phyloP scores from a whole-genome alignment of 2,888 invertebrate species.

The Elmis aenea region DNA sequence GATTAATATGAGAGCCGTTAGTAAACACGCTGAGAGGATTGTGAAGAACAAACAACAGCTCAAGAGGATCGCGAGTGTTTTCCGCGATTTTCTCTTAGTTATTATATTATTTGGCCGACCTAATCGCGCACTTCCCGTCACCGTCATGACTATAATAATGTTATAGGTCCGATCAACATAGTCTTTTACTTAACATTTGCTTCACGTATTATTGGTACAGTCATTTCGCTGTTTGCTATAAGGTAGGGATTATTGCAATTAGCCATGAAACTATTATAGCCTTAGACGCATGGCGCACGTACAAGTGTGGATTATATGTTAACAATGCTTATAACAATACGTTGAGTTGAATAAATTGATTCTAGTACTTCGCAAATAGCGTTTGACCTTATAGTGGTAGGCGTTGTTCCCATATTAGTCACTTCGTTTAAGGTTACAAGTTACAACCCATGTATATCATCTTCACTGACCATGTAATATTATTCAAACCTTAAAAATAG shows the following conservation, averaged over 20 bases:
- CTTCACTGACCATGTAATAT: no score
- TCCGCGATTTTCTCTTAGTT: not conserved
- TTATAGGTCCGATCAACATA: constrained; percentile 7
- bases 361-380: no score
- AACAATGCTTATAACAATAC: no score
- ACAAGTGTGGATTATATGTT: no score
- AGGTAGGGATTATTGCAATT: constrained; percentile 12
- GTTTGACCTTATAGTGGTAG: no score
- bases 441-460: no score
- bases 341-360: no score
- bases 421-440: no score
- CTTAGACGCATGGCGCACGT: no score
- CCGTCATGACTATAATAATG: constrained; percentile 12
- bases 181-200: constrained; percentile 11
- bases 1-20: constrained; percentile 40
- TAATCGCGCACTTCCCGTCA: constrained; percentile 17
- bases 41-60: constrained; percentile 41
- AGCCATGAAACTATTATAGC: no score
- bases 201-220: constrained; percentile 13
- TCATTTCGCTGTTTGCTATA: constrained; percentile 12
- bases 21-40: constrained; percentile 38
- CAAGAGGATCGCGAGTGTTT: constrained; percentile 26
- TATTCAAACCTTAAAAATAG: no score
- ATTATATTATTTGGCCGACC: constrained; percentile 6
- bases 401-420: no score